Percentiles rank a stretch among this genome's conserved stretches.
Conservation (phyloP, 2,113 vertebrate genomes). For the Microcebus murinus region DNA sequence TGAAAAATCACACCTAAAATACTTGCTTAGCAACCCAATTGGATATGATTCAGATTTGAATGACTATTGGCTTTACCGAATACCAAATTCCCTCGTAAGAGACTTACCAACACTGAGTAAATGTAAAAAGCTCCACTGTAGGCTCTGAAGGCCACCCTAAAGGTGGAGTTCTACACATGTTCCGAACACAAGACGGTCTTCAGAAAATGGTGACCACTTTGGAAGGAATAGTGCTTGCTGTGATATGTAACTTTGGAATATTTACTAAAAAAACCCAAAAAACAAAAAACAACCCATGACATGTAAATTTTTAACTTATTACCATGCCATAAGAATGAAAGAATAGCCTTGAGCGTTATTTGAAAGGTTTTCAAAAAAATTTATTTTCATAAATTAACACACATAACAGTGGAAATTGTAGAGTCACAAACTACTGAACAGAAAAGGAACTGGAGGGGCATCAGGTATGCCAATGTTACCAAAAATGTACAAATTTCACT, state of each 20-base stretch:
- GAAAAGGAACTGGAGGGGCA: slow-evolving; percentile 81
- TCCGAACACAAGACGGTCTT: neutral
- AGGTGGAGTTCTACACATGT: neutral
- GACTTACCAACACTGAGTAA: neutral
- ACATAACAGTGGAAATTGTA: slow-evolving; percentile 81
- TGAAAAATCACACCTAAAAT: slow-evolving; percentile 32
- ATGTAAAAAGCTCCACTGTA: neutral
- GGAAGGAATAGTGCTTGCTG: neutral
- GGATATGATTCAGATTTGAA: neutral
- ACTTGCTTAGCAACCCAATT: neutral
- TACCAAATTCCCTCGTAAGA: neutral
- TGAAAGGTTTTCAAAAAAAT: slow-evolving; percentile 81
- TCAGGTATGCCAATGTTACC: slow-evolving; percentile 80
- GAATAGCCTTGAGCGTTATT: slow-evolving; percentile 34
- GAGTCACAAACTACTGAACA: slow-evolving; percentile 83
- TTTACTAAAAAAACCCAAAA: neutral
- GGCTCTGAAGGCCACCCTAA: too few relatives aligned
- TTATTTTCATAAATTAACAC: slow-evolving; percentile 90
- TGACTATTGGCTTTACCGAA: neutral
- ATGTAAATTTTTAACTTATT: neutral
- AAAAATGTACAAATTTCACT: slow-evolving; percentile 81
- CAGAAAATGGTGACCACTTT: neutral
- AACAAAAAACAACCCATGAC: neutral
- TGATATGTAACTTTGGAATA: neutral
- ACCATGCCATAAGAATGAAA: slow-evolving; percentile 11